phyloP scores from a whole-genome alignment of 2,888 invertebrate genomes.

The Stictocephala bisonia region DNA sequence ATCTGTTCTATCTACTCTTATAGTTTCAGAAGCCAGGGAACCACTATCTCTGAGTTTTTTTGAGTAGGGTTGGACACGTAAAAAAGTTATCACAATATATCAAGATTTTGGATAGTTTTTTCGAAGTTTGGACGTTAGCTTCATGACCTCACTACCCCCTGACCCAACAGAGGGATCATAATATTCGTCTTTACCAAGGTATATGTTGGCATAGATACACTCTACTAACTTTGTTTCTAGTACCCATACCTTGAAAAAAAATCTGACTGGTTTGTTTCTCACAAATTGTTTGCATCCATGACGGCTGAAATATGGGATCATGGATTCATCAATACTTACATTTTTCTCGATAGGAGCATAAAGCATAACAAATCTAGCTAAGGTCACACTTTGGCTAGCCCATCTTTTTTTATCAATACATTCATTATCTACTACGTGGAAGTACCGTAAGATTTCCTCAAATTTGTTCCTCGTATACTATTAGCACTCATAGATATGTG shows the following conservation, averaged over 20 bases:
- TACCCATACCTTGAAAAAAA: slow-evolving; percentile 1
- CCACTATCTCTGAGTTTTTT: neutral
- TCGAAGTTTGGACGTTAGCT: no score
- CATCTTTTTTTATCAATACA: no score
- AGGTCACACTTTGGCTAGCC: no score
- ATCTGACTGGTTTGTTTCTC: neutral
- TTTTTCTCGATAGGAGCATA: no score
- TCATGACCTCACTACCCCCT: no score
- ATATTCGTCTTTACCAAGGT: slow-evolving; percentile 10
- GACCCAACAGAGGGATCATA: no score
- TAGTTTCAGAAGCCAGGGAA: neutral
- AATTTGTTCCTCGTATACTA: no score
- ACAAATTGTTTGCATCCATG: neutral
- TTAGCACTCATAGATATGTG: no score
- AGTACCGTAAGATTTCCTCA: no score
- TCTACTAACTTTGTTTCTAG: neutral
- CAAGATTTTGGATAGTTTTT: neutral
- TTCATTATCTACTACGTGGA: no score
- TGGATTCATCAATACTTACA: no score
- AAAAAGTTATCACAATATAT: neutral
- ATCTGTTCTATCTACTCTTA: neutral
- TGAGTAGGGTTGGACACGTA: neutral
- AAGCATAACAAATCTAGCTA: no score
- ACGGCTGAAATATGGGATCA: slow-evolving; percentile 3
- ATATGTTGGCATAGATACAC: neutral